Percentiles rank a stretch among this genome's conserved stretches.
Evolutionary conservation across 2,797 vertebrate genomes (phyloP).

Genomic region (Emydoidea blandingii): DNA sequence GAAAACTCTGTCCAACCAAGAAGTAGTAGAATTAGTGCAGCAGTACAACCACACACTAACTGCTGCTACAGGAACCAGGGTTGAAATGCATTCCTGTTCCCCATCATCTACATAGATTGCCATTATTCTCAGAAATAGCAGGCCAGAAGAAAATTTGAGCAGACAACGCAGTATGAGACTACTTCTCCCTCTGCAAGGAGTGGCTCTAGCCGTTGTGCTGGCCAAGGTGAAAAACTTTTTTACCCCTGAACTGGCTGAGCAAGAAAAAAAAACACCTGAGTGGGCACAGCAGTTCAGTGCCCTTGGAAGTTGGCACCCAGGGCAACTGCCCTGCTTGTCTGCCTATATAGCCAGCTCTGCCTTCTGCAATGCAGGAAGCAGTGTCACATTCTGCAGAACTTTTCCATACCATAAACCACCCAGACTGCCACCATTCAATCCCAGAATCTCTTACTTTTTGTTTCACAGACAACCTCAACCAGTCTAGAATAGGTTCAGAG

Average conservation of each 20-base stretch:
- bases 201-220: background rate
- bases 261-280: background rate
- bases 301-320: background rate
- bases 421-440: background rate
- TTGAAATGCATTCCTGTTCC: background rate
- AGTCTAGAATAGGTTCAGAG: background rate
- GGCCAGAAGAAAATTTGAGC: background rate
- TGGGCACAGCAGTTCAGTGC: background rate
- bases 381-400: background rate
- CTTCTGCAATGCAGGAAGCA: background rate
- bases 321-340: background rate
- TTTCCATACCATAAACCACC: background rate
- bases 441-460: background rate
- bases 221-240: background rate
- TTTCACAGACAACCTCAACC: background rate
- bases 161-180: background rate
- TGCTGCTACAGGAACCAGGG: fast-evolving
- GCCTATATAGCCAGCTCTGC: background rate
- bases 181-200: background rate
- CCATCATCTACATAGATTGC: background rate
- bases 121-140: background rate
- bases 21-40: background rate
- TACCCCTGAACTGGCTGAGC: background rate
- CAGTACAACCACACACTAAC: background rate
- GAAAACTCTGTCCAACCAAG: background rate